Conservation (phyloP, 2,888 invertebrate species). For the Campoplex nolae region DNA sequence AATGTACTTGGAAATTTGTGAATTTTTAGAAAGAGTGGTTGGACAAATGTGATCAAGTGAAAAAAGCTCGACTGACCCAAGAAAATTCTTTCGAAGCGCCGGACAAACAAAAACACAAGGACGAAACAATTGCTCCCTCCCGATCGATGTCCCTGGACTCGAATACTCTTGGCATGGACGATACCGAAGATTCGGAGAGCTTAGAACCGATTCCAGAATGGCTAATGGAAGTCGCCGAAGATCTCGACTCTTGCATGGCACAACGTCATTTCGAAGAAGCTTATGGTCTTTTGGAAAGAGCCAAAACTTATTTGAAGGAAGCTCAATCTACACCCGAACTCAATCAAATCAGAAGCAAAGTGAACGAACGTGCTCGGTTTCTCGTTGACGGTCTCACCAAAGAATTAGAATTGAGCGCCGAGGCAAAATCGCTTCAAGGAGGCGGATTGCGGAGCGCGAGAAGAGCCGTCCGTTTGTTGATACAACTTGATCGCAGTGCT, state of each 20-base stretch:
- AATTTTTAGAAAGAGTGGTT: constrained; percentile 94
- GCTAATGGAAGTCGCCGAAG: constrained; percentile 96
- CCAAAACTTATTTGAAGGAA: constrained; percentile 86
- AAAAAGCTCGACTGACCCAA: constrained; percentile 91
- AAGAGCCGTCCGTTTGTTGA: constrained; percentile 93
- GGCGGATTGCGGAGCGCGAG: constrained; percentile 93
- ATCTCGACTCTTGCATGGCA: constrained; percentile 97
- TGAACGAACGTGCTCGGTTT: constrained; percentile 87
- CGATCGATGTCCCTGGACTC: constrained; percentile 81
- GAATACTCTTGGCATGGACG: constrained; percentile 78
- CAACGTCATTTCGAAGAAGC: constrained; percentile 98
- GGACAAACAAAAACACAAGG: constrained; percentile 69
- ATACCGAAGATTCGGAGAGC: constrained; percentile 76
- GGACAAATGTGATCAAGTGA: constrained; percentile 95
- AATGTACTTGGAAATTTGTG: not conserved
- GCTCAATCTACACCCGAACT: constrained; percentile 83
- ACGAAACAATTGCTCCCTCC: constrained; percentile 70
- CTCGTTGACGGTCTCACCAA: constrained; percentile 95
- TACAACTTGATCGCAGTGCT: constrained; percentile 90
- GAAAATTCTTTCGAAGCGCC: constrained; percentile 85
- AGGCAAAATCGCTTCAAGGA: constrained; percentile 94
- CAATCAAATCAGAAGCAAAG: constrained; percentile 85
- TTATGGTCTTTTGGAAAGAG: constrained; percentile 91
- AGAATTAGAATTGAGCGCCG: constrained; percentile 95
- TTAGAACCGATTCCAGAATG: constrained; percentile 89